phyloP scores from a whole-genome alignment of 2,797 vertebrate genomes.

The Vireo griseus region DNA sequence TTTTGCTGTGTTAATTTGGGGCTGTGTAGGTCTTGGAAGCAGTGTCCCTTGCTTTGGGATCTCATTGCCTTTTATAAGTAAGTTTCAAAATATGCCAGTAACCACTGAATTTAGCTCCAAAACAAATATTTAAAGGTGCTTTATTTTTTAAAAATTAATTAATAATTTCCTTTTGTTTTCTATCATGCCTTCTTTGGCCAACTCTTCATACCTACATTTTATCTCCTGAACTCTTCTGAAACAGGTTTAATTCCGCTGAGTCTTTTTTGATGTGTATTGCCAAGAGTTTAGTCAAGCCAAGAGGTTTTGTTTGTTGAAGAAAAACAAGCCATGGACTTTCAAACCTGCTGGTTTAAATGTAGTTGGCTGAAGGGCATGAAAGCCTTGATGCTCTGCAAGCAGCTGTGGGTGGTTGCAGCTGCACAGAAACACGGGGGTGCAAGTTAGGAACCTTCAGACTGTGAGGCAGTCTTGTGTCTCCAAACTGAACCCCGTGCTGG shows the following conservation, averaged over 20 bases:
- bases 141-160: neutral
- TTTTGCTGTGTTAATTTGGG: neutral
- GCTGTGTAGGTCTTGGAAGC: neutral
- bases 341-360: neutral
- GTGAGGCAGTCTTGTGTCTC: fast-evolving
- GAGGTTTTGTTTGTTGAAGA: neutral
- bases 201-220: neutral
- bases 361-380: neutral
- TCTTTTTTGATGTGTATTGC: neutral
- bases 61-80: neutral
- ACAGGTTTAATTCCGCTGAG: neutral
- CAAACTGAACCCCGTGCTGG: neutral
- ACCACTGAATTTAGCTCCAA: neutral
- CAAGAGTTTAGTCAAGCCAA: neutral
- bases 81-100: neutral
- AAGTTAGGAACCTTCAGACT: neutral
- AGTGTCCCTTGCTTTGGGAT: neutral
- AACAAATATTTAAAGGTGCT: neutral
- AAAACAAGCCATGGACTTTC: neutral
- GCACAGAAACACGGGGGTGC: neutral
- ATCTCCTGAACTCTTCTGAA: neutral
- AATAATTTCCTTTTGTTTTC: neutral
- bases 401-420: neutral
- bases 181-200: neutral
- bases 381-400: neutral